phyloP scores from a whole-genome alignment of 2,888 invertebrate genomes.

The Muscina levida region DNA sequence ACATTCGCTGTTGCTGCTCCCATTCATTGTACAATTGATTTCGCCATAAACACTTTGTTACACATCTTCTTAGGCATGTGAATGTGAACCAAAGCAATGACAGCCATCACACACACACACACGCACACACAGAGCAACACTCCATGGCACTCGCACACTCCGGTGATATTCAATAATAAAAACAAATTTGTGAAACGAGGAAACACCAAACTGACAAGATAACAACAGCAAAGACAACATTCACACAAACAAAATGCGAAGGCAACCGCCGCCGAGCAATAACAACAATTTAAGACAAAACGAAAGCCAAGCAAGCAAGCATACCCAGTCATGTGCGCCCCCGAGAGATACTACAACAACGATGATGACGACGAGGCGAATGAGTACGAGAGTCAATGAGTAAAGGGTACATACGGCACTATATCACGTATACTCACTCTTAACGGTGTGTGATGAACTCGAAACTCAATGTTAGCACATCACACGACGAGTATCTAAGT shows the following conservation, averaged over 20 bases:
- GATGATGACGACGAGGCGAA: no score
- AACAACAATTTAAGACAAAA: slow-evolving; percentile 40
- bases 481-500: neutral
- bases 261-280: slow-evolving; percentile 5
- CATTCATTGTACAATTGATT: slow-evolving; percentile 54
- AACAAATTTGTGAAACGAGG: slow-evolving; percentile 64
- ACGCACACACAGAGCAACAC: neutral
- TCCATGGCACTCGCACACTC: neutral
- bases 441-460: neutral
- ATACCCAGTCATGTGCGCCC: slow-evolving; percentile 49
- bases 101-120: slow-evolving; percentile 24
- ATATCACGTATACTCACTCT: slow-evolving; percentile 11
- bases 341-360: no score
- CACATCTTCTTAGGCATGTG: slow-evolving; percentile 62
- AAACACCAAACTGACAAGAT: slow-evolving; percentile 57
- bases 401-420: no score
- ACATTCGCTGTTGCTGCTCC: slow-evolving; percentile 19
- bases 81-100: slow-evolving; percentile 55
- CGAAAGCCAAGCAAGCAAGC: slow-evolving; percentile 65
- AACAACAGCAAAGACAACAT: slow-evolving; percentile 40
- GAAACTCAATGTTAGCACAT: no score
- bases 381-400: no score
- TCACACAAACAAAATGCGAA: slow-evolving; percentile 10
- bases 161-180: slow-evolving; percentile 38
- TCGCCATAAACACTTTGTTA: slow-evolving; percentile 66